phyloP scores from a whole-genome alignment of 1,140 invertebrate species.

The Drosophila punjabiensis region DNA sequence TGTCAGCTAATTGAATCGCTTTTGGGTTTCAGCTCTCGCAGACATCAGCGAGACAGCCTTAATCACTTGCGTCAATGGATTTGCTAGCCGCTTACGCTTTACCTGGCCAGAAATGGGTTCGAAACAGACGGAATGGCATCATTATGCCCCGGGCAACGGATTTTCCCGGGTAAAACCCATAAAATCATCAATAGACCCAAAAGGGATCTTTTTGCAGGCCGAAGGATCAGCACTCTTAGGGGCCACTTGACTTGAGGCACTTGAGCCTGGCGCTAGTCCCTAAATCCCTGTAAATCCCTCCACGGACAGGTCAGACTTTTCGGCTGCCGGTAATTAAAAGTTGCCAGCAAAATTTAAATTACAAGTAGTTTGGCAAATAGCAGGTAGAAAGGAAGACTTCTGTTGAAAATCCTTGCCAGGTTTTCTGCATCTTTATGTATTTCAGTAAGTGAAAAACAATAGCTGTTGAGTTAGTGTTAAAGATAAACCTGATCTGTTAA shows the following conservation, averaged over 20 bases:
- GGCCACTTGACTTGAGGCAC: constrained; percentile 48
- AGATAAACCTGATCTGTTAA: constrained; percentile 12
- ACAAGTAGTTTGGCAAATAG: not conserved
- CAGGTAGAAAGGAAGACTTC: constrained; percentile 26
- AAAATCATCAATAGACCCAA: constrained; percentile 73
- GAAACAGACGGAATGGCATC: constrained; percentile 68
- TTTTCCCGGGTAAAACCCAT: constrained; percentile 79
- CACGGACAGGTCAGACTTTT: constrained; percentile 34
- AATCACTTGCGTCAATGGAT: constrained; percentile 77
- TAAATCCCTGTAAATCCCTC: constrained; percentile 19
- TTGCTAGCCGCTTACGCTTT: constrained; percentile 53
- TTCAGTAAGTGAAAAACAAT: constrained; percentile 6
- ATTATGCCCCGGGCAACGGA: constrained; percentile 53
- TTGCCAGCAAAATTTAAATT: constrained; percentile 28
- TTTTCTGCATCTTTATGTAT: constrained; percentile 4
- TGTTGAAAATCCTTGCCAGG: constrained; percentile 22
- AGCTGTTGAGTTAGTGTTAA: not conserved
- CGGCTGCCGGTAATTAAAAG: constrained; percentile 40
- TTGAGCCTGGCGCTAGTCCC: constrained; percentile 49
- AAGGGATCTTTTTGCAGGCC: not conserved
- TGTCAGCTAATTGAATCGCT: constrained; percentile 49
- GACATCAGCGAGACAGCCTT: constrained; percentile 77
- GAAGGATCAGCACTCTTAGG: constrained; percentile 30
- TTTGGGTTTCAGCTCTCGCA: constrained; percentile 25
- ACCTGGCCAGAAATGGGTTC: constrained; percentile 31